phyloP scores from a whole-genome alignment of 2,797 vertebrate species.

The Amblyraja radiata region DNA sequence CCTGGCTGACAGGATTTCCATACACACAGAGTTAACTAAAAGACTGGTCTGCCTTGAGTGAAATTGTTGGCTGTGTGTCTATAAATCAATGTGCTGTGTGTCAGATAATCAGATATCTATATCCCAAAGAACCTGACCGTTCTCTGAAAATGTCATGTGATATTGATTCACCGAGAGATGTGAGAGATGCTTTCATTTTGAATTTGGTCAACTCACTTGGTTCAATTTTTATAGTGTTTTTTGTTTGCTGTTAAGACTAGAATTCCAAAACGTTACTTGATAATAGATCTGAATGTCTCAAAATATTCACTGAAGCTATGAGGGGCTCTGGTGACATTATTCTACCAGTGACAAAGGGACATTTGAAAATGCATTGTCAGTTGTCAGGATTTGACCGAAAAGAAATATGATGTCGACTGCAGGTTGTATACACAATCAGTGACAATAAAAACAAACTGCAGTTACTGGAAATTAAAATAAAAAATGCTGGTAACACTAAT shows the following conservation, averaged over 20 bases:
- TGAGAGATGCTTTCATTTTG: neutral
- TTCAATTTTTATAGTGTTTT: neutral
- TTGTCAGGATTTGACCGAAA: neutral
- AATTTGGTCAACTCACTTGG: neutral
- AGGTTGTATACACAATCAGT: neutral
- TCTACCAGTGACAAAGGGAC: neutral
- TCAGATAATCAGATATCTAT: slow-evolving; percentile 26
- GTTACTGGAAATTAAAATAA: neutral
- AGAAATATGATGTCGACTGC: neutral
- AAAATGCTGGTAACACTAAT: neutral
- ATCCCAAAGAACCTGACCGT: neutral
- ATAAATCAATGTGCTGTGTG: neutral
- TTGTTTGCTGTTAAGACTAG: neutral
- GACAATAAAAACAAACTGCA: too few relatives aligned
- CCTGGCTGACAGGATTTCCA: slow-evolving; percentile 11
- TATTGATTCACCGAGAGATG: neutral
- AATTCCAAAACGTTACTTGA: neutral
- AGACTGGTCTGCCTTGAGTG: neutral
- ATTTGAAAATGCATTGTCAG: neutral
- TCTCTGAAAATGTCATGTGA: slow-evolving; percentile 6
- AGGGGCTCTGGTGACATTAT: too few relatives aligned
- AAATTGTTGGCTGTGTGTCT: neutral
- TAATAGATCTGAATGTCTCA: neutral
- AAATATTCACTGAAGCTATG: neutral
- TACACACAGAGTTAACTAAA: neutral